phyloP scores from a whole-genome alignment of 2,888 invertebrate genomes.

The Meliscaeva auricollis region DNA sequence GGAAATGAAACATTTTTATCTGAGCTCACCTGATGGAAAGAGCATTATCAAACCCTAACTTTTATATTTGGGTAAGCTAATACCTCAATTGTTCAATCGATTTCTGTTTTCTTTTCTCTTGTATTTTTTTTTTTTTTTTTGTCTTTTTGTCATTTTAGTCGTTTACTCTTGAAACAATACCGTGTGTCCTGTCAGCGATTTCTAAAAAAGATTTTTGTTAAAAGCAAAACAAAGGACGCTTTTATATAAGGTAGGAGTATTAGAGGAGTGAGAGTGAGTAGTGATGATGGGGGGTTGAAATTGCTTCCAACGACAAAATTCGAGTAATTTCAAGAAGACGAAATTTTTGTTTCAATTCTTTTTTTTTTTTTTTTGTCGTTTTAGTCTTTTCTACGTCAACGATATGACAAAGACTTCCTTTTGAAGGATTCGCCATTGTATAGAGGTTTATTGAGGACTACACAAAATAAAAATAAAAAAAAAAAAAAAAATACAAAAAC shows the following conservation, averaged over 20 bases:
- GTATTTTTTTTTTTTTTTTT: not conserved
- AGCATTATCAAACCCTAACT: not conserved
- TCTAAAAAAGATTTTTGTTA: conserved; percentile 21
- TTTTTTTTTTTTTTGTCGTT: not conserved
- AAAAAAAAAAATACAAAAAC: not conserved
- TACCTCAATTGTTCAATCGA: conserved; percentile 63
- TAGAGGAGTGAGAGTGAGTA: not conserved
- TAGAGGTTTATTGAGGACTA: conserved; percentile 44
- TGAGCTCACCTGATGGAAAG: conserved; percentile 54
- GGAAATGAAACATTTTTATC: conserved; percentile 40
- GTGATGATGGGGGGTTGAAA: not conserved
- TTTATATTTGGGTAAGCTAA: not conserved
- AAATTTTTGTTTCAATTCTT: conserved; percentile 20
- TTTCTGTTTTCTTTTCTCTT: conserved; percentile 30
- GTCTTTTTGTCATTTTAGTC: not conserved
- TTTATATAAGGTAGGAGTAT: conserved; percentile 3
- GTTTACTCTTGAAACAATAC: conserved; percentile 32
- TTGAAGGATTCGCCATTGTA: conserved; percentile 25
- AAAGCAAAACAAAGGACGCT: conserved; percentile 27
- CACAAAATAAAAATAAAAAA: conserved; percentile 1
- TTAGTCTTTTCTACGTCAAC: conserved; percentile 2
- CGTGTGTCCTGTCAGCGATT: conserved; percentile 65
- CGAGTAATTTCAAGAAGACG: conserved; percentile 13
- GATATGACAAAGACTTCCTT: conserved; percentile 26
- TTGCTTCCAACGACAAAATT: conserved; percentile 16